phyloP scores from a whole-genome alignment of 2,113 vertebrate genomes.

The Desmodus rotundus region DNA sequence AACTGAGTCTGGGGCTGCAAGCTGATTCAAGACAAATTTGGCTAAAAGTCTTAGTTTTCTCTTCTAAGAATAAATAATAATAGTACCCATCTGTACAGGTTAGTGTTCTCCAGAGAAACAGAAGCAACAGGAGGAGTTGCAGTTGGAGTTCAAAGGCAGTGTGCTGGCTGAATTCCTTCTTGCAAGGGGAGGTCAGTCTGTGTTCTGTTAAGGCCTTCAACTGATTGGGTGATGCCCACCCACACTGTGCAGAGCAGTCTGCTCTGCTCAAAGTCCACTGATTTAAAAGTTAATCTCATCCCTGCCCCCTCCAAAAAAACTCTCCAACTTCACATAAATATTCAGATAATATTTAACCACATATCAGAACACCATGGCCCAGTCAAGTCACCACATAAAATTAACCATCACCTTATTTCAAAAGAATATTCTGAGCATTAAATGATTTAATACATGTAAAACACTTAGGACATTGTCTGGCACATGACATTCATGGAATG shows the following conservation, averaged over 20 bases:
- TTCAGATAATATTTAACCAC: neutral
- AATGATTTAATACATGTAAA: neutral
- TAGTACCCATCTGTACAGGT: neutral
- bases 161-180: neutral
- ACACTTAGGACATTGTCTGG: neutral
- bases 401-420: neutral
- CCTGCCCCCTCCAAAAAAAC: neutral
- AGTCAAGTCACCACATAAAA: neutral
- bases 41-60: neutral
- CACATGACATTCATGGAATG: neutral
- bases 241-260: neutral
- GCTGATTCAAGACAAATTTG: neutral
- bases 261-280: neutral
- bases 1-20: neutral
- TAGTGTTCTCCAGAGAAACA: neutral
- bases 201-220: neutral
- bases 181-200: neutral
- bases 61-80: neutral
- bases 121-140: neutral
- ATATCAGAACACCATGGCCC: neutral
- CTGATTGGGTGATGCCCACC: neutral
- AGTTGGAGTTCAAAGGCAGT: neutral
- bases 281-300: neutral
- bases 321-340: neutral
- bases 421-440: slow-evolving; percentile 7